Evolutionary conservation across 2,888 invertebrate genomes (phyloP).

Genomic region (Caenorhabditis sp.): DNA sequence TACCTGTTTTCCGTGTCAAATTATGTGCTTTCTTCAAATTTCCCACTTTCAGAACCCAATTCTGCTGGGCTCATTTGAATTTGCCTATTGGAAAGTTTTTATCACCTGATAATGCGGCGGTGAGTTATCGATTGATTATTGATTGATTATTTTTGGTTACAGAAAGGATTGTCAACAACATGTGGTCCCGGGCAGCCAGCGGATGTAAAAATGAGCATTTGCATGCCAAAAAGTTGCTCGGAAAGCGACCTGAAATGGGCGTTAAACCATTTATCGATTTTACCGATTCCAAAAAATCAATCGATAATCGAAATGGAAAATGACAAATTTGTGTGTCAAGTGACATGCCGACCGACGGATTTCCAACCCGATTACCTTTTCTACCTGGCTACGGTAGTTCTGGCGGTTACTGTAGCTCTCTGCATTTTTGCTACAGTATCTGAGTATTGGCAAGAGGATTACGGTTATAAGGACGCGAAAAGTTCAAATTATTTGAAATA

Average conservation of each 20-base stretch:
- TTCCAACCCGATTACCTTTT: conserved; percentile 31
- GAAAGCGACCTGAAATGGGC: conserved; percentile 39
- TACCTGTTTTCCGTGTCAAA: background rate
- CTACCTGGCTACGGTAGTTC: conserved; percentile 38
- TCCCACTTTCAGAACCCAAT: conserved; percentile 39
- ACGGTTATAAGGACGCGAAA: background rate
- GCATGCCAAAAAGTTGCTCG: conserved; percentile 52
- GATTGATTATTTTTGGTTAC: background rate
- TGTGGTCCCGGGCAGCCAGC: conserved; percentile 41
- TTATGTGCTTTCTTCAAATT: background rate
- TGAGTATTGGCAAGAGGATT: conserved; percentile 36
- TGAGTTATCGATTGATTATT: background rate
- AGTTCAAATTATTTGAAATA: conserved; percentile 21
- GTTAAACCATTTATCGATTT: conserved; percentile 20
- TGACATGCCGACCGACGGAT: conserved; percentile 36
- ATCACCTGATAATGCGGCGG: conserved; percentile 10
- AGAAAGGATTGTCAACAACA: conserved; percentile 32
- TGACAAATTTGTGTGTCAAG: conserved; percentile 26
- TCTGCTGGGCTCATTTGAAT: conserved; percentile 61
- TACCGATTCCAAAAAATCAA: conserved; percentile 19
- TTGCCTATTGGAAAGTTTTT: conserved; percentile 39
- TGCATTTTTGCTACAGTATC: conserved; percentile 34
- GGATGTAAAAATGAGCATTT: conserved; percentile 55
- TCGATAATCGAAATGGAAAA: background rate
- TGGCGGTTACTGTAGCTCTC: conserved; percentile 1